Conservation (phyloP, 1,140 invertebrate genomes). For the Drosophila pseudoananassae region DNA sequence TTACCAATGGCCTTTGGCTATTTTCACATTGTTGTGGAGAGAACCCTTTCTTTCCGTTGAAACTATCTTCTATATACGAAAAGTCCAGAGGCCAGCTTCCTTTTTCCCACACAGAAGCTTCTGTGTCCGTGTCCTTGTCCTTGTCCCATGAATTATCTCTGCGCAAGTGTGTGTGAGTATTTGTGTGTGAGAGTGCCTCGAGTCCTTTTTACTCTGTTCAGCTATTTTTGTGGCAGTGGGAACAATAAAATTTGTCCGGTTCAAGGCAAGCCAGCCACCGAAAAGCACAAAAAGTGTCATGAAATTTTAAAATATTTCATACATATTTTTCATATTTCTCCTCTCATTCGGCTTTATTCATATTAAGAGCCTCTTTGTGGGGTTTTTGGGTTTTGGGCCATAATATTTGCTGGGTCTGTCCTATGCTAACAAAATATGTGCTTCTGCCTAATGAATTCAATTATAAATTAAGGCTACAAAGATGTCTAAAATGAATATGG, state of each 20-base stretch:
- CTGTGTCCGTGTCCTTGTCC: slow-evolving; percentile 31
- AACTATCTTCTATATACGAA: slow-evolving; percentile 12
- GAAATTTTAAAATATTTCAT: slow-evolving; percentile 63
- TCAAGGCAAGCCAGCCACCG: slow-evolving; percentile 14
- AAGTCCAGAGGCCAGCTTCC: slow-evolving; percentile 9
- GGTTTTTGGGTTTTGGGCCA: slow-evolving; percentile 12
- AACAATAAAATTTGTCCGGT: slow-evolving; percentile 36
- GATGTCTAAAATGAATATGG: not conserved
- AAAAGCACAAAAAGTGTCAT: slow-evolving; percentile 48
- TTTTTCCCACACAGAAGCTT: slow-evolving; percentile 1
- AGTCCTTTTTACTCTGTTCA: slow-evolving; percentile 28
- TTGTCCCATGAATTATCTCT: slow-evolving; percentile 44
- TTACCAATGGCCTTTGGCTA: slow-evolving; percentile 45
- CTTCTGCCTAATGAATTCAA: slow-evolving; percentile 44
- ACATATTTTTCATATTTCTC: slow-evolving; percentile 28
- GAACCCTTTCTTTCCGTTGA: slow-evolving; percentile 28
- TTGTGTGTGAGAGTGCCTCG: slow-evolving; percentile 8
- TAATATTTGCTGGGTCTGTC: slow-evolving; percentile 33
- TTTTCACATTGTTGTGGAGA: slow-evolving; percentile 40
- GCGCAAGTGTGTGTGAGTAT: slow-evolving; percentile 12
- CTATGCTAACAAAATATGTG: slow-evolving; percentile 39
- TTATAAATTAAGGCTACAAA: slow-evolving; percentile 12
- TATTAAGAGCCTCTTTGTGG: slow-evolving; percentile 45
- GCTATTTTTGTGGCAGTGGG: slow-evolving; percentile 36
- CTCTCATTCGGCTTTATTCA: slow-evolving; percentile 20